Base-by-base conservation (phyloP, 2,113 vertebrate genomes). In the Erinaceus europaeus region DNA sequence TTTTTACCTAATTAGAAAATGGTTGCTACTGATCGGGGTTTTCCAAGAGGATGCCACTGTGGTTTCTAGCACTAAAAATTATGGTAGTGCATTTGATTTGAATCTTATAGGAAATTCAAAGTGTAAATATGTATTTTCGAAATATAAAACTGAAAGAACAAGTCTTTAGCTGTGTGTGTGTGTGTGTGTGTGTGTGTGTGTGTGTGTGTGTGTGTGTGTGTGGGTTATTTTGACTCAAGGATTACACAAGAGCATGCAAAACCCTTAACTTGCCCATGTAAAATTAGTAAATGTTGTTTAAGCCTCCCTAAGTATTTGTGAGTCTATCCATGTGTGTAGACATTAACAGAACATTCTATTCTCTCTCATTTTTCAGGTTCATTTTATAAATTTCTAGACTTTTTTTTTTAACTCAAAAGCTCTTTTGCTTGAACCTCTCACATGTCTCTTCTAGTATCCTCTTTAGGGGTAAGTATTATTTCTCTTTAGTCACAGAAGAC, bases 1-100 rank as follows among this genome's bases (percentile, higher is more conserved):
- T 92, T 95, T 96, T 94, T 85, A 91, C 85, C 80, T 95, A 92
- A 92, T 93, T 95, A 93, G 88, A 79, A 90, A 94, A 80, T 44
- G 20, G 57, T 40, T 92, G 68, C 88, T 80, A 92, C 52, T 76
- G 78, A 86, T 42, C 75, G 42, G 76, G 46, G 29, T 86, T 50
- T 94, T 93, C 84, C 85, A 85, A 93, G 59, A 59, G 85, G 65
- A 81, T 1, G 3, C 50, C 67, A 67, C 81, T 36, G 61, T 68
- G 64, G 74, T 92, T 94, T 76, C 78, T 85, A 64, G 86, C 36
- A 65, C 82, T 82, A 65, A 91, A 93, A 93, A 80, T 90, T 79
- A 90, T 53, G 81, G 53, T 14, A 89, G 72, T 36, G 57, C 46
- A 83, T 86, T 94, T 29, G 50, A 88, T 71, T 92, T 84, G 87